Conservation (phyloP, 2,113 vertebrate species). For the Neoarius graeffei region DNA sequence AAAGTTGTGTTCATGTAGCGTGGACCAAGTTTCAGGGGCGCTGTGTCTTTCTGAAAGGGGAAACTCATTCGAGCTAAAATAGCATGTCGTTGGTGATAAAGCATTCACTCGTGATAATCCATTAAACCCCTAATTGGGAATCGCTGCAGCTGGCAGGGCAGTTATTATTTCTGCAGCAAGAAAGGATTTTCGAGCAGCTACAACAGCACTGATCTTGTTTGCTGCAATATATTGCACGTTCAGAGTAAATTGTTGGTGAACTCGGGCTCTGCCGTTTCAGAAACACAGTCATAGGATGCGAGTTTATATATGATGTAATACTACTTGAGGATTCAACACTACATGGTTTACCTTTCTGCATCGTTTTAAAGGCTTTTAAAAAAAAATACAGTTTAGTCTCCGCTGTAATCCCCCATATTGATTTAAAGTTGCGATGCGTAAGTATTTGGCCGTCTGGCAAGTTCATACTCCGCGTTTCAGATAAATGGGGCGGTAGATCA, state of each 20-base stretch:
- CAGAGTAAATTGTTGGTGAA: conserved; percentile 7
- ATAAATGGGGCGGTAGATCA: no score
- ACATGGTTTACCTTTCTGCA: not conserved
- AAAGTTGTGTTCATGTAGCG: conserved; percentile 37
- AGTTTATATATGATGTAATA: not conserved
- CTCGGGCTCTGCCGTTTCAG: not conserved
- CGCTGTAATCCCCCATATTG: not conserved
- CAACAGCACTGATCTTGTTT: conserved; percentile 34
- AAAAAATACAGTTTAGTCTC: no score
- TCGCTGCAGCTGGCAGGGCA: conserved; percentile 34
- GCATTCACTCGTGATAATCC: conserved; percentile 38
- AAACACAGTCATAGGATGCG: not conserved
- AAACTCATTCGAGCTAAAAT: conserved; percentile 28
- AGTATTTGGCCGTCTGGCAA: not conserved
- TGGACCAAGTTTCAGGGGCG: conserved; percentile 38
- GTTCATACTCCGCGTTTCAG: no score
- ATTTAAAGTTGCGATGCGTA: not conserved
- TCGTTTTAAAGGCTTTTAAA: not conserved
- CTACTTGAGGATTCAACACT: not conserved
- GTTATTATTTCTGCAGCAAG: conserved; percentile 32
- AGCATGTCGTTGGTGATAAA: conserved; percentile 36
- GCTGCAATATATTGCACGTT: conserved; percentile 18
- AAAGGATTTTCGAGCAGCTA: conserved; percentile 16
- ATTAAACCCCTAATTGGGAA: conserved; percentile 43
- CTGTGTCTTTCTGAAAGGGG: conserved; percentile 37